Conservation (phyloP, 1,140 invertebrate genomes). For the Drosophila arizonae region DNA sequence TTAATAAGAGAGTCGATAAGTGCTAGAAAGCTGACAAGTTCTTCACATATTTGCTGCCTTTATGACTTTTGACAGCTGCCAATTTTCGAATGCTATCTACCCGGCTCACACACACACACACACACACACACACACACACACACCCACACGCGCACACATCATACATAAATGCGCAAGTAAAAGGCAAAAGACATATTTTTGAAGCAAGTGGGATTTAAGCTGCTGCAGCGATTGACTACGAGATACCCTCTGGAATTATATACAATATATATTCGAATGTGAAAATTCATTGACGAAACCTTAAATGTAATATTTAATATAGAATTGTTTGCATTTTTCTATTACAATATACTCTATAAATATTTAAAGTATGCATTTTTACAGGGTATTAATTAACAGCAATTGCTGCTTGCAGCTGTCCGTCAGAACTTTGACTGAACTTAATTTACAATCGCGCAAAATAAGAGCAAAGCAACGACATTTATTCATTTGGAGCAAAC, state of each 20-base stretch:
- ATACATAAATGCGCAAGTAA: slow-evolving; percentile 29
- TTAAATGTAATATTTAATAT: too few species aligned
- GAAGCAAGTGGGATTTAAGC: neutral
- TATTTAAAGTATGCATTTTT: too few species aligned
- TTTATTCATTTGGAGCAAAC: slow-evolving; percentile 73
- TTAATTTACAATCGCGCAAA: slow-evolving; percentile 73
- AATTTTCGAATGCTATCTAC: slow-evolving; percentile 14
- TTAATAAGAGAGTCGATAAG: slow-evolving; percentile 3
- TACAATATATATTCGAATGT: too few species aligned
- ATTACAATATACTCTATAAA: too few species aligned
- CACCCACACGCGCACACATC: slow-evolving; percentile 24
- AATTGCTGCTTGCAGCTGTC: slow-evolving; percentile 19
- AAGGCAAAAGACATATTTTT: slow-evolving; percentile 8
- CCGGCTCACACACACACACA: neutral
- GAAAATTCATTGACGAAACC: too few species aligned
- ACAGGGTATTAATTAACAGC: slow-evolving; percentile 16
- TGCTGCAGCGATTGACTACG: neutral
- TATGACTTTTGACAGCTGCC: slow-evolving; percentile 14
- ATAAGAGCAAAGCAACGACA: slow-evolving; percentile 26
- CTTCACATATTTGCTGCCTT: slow-evolving; percentile 7
- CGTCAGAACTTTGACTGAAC: slow-evolving; percentile 48
- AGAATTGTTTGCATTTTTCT: too few species aligned
- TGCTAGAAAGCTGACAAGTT: neutral
- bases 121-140: slow-evolving; percentile 24
- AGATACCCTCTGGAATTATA: neutral